phyloP scores from a whole-genome alignment of 2,797 vertebrate genomes.

The Capromys pilorides region DNA sequence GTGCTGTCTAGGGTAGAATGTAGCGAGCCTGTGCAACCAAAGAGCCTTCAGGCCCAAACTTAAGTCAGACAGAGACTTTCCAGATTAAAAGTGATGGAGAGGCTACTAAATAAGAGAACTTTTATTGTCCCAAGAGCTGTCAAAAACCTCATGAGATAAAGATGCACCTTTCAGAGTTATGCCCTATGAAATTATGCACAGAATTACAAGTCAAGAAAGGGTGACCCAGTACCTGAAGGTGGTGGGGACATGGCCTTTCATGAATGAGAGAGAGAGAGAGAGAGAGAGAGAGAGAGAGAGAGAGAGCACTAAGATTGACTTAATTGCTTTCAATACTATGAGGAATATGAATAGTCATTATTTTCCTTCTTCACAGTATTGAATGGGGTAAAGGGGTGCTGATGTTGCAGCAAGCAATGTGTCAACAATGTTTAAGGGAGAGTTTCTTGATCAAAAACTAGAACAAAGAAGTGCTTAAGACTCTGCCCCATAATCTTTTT shows the following conservation, averaged over 20 bases:
- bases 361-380: background rate
- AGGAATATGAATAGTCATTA: background rate
- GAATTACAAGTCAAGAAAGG: background rate
- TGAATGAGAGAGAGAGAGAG: background rate
- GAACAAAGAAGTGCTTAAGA: background rate
- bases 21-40: background rate
- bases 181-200: background rate
- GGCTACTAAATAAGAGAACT: background rate
- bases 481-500: background rate
- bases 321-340: background rate
- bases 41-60: background rate
- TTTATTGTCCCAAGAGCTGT: constrained; percentile 1
- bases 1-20: background rate
- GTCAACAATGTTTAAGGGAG: background rate
- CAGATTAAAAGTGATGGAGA: background rate
- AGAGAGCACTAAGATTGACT: background rate
- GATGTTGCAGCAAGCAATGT: background rate
- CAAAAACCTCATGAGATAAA: background rate
- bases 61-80: background rate
- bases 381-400: background rate
- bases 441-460: background rate
- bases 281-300: background rate
- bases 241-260: background rate
- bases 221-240: background rate
- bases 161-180: background rate